Base-by-base conservation (phyloP, 2,797 vertebrate genomes). In the Neopelma chrysocephalum region DNA sequence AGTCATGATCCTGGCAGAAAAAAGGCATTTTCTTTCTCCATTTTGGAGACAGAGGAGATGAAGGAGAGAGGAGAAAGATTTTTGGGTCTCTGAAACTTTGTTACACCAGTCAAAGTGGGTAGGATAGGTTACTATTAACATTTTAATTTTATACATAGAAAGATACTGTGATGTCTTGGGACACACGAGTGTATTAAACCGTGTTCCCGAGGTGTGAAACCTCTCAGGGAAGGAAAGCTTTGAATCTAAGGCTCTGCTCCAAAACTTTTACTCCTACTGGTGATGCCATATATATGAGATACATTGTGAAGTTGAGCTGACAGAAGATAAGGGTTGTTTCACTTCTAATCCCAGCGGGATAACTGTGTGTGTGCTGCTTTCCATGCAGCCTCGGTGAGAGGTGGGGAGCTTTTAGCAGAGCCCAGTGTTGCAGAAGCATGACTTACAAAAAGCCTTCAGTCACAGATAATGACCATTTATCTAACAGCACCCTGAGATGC, bases 221-320 rank as follows among this genome's bases (percentile, higher is more conserved):
- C 26, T 68, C 29, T 15, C 1, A 3, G 45, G 54, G 17, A 50
- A 73, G 23, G 11, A 27, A 73, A 34, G 12, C 12, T 76, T 60
- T 70, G 17, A 23, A 62, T n/a, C 32, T 29, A 12, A 82, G 68
- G 15, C 32, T 43, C 1, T 47, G n/a, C 29, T 77, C 22, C 56
- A 34, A 10, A 82, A 22, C 17, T 53, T 16, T 45, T 45, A 38
- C 9, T 9, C 9, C 8, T 23, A 5, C 10, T 36, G 58, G 8
- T 1, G 6, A 5, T 47, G 45, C 20, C 15, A 4, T 57, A 65
- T 62, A 62, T 36, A 29, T 6, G 34, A 69, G 56, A 32, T 43
- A 32, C 11, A 4, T 58, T n/a, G 21, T n/a, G 12, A 0, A 4
- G 1, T 40, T 54, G 14, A 31, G 4, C 70, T 25, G 45, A 7